phyloP scores from a whole-genome alignment of 2,888 invertebrate species.

The Trissolcus brochymenae region DNA sequence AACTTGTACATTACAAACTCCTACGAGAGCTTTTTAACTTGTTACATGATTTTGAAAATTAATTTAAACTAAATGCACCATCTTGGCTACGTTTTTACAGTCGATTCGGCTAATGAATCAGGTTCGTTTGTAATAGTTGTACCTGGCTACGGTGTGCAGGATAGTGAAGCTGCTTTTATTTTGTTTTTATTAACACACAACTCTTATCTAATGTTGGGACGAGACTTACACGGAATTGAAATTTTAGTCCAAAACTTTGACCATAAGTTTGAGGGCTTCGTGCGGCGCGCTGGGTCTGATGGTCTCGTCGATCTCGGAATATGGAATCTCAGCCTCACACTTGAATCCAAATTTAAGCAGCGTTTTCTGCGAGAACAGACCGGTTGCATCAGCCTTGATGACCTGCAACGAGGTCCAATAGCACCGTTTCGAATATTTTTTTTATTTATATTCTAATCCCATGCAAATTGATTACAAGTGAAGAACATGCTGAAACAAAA shows the following conservation, averaged over 20 bases:
- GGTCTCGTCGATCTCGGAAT: slow-evolving; percentile 84
- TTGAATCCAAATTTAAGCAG: slow-evolving; percentile 83
- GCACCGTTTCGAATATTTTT: slow-evolving; percentile 14
- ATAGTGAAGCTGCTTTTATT: slow-evolving; percentile 71
- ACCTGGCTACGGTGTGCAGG: slow-evolving; percentile 56
- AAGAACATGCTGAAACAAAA: slow-evolving; percentile 71
- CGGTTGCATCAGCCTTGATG: slow-evolving; percentile 89
- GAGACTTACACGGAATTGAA: neutral
- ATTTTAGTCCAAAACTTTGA: slow-evolving; percentile 70
- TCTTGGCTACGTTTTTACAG: too few relatives aligned
- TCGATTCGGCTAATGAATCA: neutral
- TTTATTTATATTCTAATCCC: slow-evolving; percentile 17
- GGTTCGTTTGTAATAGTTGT: neutral
- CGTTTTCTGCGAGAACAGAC: slow-evolving; percentile 87
- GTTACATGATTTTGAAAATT: neutral
- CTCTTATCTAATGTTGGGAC: slow-evolving; percentile 61
- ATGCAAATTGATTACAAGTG: slow-evolving; percentile 66
- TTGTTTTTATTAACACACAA: slow-evolving; percentile 67
- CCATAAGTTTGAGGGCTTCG: slow-evolving; percentile 84
- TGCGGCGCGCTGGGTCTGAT: slow-evolving; percentile 84
- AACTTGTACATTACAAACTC: slow-evolving; percentile 19
- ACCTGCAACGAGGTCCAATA: slow-evolving; percentile 78
- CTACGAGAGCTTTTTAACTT: neutral
- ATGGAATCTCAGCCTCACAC: slow-evolving; percentile 81
- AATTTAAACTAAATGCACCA: too few relatives aligned